phyloP scores from a whole-genome alignment of 2,888 invertebrate species.

The Ophion ventricosus region DNA sequence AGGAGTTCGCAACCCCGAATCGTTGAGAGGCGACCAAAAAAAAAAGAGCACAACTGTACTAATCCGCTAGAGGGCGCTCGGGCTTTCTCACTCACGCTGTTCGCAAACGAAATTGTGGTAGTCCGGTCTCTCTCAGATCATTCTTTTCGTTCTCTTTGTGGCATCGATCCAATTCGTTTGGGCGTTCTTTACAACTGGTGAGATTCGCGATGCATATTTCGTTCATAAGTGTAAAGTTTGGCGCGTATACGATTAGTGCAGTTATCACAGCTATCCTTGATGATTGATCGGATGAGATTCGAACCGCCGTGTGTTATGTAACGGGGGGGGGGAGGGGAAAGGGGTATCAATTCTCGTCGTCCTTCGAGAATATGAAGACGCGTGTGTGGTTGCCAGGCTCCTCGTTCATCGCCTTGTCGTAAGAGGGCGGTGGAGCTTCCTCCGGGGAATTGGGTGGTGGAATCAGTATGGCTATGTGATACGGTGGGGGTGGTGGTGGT shows the following conservation, averaged over 20 bases:
- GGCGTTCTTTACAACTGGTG: not conserved
- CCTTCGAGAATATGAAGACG: slow-evolving; percentile 57
- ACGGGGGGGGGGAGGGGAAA: not conserved
- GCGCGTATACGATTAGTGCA: slow-evolving; percentile 24
- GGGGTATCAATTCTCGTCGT: slow-evolving; percentile 39
- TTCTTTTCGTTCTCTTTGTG: not conserved
- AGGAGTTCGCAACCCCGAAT: not conserved
- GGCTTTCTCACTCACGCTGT: not conserved
- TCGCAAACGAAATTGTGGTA: not conserved
- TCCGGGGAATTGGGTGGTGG: slow-evolving; percentile 84
- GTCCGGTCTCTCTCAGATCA: not conserved
- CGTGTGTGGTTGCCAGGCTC: slow-evolving; percentile 54
- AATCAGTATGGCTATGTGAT: slow-evolving; percentile 92
- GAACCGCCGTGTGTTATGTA: slow-evolving; percentile 12
- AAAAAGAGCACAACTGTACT: not conserved
- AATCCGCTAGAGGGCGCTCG: slow-evolving; percentile 20
- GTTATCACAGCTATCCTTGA: slow-evolving; percentile 56
- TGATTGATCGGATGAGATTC: slow-evolving; percentile 25
- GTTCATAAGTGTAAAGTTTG: slow-evolving; percentile 16
- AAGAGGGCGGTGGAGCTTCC: slow-evolving; percentile 89
- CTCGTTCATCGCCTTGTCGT: slow-evolving; percentile 88
- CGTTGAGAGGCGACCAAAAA: not conserved
- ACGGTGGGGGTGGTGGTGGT: slow-evolving; percentile 89
- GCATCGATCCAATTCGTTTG: slow-evolving; percentile 2
- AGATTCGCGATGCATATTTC: not conserved